Conservation (phyloP, 1,140 invertebrate species). For the Drosophila pachea region DNA sequence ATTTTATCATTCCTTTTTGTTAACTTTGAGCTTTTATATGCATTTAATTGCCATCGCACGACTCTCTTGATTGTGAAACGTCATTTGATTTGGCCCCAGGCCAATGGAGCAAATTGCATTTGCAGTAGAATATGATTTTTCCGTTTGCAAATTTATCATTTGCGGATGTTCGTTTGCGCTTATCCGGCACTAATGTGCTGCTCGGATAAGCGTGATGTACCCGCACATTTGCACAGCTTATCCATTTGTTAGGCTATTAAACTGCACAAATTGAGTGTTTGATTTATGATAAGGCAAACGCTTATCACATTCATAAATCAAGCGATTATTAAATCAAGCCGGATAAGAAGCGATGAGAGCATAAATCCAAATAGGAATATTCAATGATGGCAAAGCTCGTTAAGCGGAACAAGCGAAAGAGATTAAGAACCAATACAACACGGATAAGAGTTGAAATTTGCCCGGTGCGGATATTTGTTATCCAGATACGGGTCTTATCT, state of each 20-base stretch:
- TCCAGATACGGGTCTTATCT: background rate
- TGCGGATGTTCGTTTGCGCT: conserved; percentile 21
- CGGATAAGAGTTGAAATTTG: background rate
- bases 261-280: background rate
- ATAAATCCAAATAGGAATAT: background rate
- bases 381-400: background rate
- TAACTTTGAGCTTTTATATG: conserved; percentile 19
- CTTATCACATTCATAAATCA: background rate
- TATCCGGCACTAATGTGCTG: conserved; percentile 24
- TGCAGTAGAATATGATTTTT: conserved; percentile 10
- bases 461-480: background rate
- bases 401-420: background rate
- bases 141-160: conserved; percentile 16
- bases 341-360: conserved; percentile 2
- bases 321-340: background rate
- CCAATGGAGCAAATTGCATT: conserved; percentile 47
- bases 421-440: background rate
- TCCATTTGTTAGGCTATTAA: background rate
- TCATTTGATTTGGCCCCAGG: conserved; percentile 57
- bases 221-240: conserved; percentile 1
- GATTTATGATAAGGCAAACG: background rate
- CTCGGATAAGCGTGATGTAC: background rate
- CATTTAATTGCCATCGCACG: conserved; percentile 34
- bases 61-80: conserved; percentile 25
- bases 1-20: conserved; percentile 18